Evolutionary conservation across 2,113 vertebrate genomes (phyloP).

Genomic region (Poecilia latipinna): DNA sequence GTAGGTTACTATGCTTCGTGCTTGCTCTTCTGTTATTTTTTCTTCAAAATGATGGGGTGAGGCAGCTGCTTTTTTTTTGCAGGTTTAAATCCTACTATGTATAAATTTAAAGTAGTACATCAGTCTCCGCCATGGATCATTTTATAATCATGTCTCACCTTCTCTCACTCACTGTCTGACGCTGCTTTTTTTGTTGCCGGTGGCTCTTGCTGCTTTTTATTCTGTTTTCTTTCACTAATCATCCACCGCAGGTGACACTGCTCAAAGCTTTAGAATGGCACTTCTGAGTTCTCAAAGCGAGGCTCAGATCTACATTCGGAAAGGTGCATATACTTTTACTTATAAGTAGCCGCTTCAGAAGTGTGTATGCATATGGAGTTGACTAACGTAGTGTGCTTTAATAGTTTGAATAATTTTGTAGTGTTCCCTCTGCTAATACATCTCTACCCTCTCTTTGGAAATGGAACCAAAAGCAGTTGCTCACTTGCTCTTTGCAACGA

Average conservation of each 20-base stretch:
- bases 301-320: constrained; percentile 67
- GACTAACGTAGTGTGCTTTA: constrained; percentile 39
- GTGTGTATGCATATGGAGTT: constrained; percentile 29
- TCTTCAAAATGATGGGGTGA: constrained; percentile 34
- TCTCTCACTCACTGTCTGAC: constrained; percentile 46
- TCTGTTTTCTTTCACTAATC: constrained; percentile 65
- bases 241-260: constrained; percentile 73
- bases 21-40: constrained; percentile 44
- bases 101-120: constrained; percentile 13
- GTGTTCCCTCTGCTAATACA: constrained; percentile 27
- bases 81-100: constrained; percentile 13
- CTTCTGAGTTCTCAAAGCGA: constrained; percentile 70
- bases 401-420: constrained; percentile 44
- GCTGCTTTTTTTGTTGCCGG: constrained; percentile 39
- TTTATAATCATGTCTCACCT: constrained; percentile 28
- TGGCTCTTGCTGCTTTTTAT: constrained; percentile 52
- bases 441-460: not conserved
- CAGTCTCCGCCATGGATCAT: constrained; percentile 28
- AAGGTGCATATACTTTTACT: constrained; percentile 75
- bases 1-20: constrained; percentile 63
- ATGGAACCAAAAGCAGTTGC: not conserved
- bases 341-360: constrained; percentile 49
- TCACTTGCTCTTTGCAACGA: not conserved
- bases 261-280: constrained; percentile 69
- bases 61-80: constrained; percentile 20